Conservation (phyloP, 2,888 invertebrate genomes). For the Platypus cylindrus region DNA sequence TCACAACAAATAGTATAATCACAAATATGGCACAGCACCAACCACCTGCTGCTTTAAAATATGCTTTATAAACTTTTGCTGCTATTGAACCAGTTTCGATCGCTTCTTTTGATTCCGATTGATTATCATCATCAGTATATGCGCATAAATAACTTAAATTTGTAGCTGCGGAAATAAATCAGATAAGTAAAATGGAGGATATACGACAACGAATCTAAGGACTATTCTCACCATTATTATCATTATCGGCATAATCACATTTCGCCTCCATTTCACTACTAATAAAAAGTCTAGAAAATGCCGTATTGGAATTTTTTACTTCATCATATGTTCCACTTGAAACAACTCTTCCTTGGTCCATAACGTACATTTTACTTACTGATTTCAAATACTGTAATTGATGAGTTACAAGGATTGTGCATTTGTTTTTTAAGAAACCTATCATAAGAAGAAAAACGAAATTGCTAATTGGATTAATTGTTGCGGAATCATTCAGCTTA, state of each 20-base stretch:
- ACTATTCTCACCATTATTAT: not conserved
- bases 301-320: constrained; percentile 36
- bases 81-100: constrained; percentile 39
- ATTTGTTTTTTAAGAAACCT: constrained; percentile 42
- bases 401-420: constrained; percentile 70
- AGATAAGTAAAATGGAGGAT: too few relatives aligned
- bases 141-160: constrained; percentile 11
- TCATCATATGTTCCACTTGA: constrained; percentile 38
- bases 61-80: constrained; percentile 48
- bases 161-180: too few relatives aligned
- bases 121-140: constrained; percentile 15
- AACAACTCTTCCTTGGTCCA: constrained; percentile 46
- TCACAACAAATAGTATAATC: constrained; percentile 47
- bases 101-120: constrained; percentile 17
- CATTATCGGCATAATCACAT: constrained; percentile 12
- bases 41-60: constrained; percentile 60
- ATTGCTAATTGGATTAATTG: not conserved
- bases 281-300: constrained; percentile 41
- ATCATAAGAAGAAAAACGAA: constrained; percentile 3
- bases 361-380: constrained; percentile 51
- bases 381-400: constrained; percentile 63
- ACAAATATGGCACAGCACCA: constrained; percentile 46
- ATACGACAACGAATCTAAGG: too few relatives aligned
- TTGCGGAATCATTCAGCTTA: too few relatives aligned
- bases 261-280: constrained; percentile 27